phyloP scores from a whole-genome alignment of 2,797 vertebrate species.

The Lutjanus campechanus region DNA sequence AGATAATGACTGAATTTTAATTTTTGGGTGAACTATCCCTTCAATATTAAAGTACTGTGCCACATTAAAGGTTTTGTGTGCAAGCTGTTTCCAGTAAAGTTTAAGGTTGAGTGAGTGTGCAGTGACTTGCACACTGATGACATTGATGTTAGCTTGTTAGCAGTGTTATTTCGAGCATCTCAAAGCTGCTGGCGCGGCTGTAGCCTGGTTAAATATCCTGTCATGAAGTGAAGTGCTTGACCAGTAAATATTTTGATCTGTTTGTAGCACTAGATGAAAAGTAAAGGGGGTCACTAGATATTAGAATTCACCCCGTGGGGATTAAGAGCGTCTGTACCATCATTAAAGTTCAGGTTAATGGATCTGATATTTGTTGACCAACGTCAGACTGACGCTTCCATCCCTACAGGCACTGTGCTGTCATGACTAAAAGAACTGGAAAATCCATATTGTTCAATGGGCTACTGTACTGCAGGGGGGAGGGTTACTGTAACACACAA shows the following conservation, averaged over 20 bases:
- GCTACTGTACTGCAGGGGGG: slow-evolving; percentile 5
- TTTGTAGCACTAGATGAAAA: background rate
- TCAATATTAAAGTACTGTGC: no score
- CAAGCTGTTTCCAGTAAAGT: no score
- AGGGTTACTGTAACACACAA: slow-evolving; percentile 5
- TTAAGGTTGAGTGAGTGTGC: no score
- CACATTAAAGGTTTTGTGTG: no score
- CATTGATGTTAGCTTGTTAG: no score
- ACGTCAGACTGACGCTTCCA: background rate
- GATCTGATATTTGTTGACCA: background rate
- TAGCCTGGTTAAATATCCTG: no score
- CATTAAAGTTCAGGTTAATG: no score
- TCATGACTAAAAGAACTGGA: background rate
- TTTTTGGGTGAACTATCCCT: no score
- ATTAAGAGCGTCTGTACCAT: background rate
- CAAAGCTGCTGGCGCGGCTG: no score
- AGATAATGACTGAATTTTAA: no score
- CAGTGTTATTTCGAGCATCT: no score
- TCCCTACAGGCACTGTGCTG: background rate
- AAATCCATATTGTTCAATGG: background rate
- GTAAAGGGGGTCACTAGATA: background rate
- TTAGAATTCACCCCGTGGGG: background rate
- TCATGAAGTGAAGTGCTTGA: background rate
- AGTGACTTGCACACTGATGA: no score
- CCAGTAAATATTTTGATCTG: background rate